These are phyloP conservation scores for Catocala sponsa DNA, from an alignment of 2,888 invertebrate genomes.

Conservation along the genomic window DNA sequence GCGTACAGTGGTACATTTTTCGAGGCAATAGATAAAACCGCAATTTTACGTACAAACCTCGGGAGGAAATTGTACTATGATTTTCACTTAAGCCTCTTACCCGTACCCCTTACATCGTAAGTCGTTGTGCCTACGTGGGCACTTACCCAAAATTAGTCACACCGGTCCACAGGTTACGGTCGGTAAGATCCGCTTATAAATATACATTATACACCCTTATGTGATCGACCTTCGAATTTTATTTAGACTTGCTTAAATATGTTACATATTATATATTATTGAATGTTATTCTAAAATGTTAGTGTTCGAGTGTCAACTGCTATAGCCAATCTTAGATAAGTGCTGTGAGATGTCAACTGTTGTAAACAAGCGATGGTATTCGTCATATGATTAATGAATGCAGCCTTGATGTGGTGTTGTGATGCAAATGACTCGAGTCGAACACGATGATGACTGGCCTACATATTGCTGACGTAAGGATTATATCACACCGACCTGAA, in stretches of 20 bases:
- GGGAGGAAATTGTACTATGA: constrained; percentile 63
- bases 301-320: too few relatives aligned
- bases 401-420: constrained; percentile 63
- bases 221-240: constrained; percentile 45
- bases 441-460: constrained; percentile 65
- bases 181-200: constrained; percentile 55
- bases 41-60: constrained; percentile 52
- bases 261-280: constrained; percentile 25
- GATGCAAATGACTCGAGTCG: constrained; percentile 72
- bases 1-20: constrained; percentile 21
- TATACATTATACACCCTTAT: constrained; percentile 50
- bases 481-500: constrained; percentile 49
- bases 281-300: constrained; percentile 6
- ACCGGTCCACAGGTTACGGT: constrained; percentile 56
- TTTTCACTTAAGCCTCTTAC: constrained; percentile 68
- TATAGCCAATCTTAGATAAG: constrained; percentile 12
- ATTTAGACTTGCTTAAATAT: constrained; percentile 31
- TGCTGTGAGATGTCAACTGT: constrained; percentile 1
- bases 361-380: constrained; percentile 39
- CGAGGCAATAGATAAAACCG: constrained; percentile 30
- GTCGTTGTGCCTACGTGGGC: constrained; percentile 65
- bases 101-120: constrained; percentile 58
- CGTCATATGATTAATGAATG: constrained; percentile 66
- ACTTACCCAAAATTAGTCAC: constrained; percentile 68
- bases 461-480: constrained; percentile 50